Conservation (phyloP, 2,888 invertebrate species). For the Tuta absoluta region DNA sequence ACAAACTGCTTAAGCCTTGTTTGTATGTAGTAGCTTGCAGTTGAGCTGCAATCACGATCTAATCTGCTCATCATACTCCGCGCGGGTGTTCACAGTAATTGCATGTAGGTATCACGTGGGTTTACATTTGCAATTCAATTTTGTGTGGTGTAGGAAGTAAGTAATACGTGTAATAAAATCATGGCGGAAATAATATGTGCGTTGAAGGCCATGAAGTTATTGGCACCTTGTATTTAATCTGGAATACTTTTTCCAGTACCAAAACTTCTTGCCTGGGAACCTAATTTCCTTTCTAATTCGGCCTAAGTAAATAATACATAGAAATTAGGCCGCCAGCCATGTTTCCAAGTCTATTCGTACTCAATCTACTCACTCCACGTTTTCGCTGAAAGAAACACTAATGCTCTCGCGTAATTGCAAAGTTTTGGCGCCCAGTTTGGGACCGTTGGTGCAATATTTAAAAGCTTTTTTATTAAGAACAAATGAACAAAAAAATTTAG, state of each 20-base stretch:
- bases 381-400: slow-evolving; percentile 13
- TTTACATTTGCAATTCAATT: slow-evolving; percentile 1
- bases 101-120: not conserved
- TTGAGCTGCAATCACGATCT: slow-evolving; percentile 23
- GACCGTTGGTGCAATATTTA: not conserved
- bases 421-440: slow-evolving; percentile 9
- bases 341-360: slow-evolving; percentile 9
- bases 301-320: slow-evolving; percentile 6
- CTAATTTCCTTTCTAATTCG: not conserved
- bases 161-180: not conserved
- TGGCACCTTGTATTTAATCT: not conserved
- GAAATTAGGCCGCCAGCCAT: slow-evolving; percentile 5
- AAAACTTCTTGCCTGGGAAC: not conserved
- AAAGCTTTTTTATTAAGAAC: not conserved
- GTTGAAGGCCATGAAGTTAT: not conserved
- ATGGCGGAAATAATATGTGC: not conserved
- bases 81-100: slow-evolving; percentile 7
- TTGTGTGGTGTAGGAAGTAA: not conserved
- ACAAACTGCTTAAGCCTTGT: not conserved
- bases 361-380: slow-evolving; percentile 12
- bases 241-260: not conserved
- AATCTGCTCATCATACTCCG: slow-evolving; percentile 23
- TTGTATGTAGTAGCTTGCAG: slow-evolving; percentile 8
- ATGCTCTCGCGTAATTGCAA: slow-evolving; percentile 13
- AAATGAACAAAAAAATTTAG: not conserved